Percentiles rank a stretch among this genome's conserved stretches.
These are phyloP conservation scores for Plestiodon gilberti DNA, from an alignment of 2,113 vertebrate species.

Conservation along the genomic window DNA sequence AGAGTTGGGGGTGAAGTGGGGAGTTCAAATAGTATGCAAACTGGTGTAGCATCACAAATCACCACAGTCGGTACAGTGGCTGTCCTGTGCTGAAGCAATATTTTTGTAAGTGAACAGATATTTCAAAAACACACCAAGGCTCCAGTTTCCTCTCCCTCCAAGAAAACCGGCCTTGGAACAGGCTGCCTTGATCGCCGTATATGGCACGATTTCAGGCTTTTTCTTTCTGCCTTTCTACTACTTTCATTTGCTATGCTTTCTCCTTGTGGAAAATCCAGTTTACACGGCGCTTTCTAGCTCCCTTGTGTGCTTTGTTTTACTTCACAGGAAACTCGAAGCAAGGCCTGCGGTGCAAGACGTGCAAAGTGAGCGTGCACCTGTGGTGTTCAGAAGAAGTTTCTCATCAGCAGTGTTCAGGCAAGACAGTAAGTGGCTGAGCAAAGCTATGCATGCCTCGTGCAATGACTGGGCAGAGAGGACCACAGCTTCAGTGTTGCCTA, in stretches of 20 bases:
- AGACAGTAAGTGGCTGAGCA: slow-evolving; percentile 71
- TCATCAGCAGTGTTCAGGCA: slow-evolving; percentile 86
- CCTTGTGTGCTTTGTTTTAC: not conserved
- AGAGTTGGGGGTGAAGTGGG: no score
- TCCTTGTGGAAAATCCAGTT: not conserved
- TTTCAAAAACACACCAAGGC: not conserved
- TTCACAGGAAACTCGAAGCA: slow-evolving; percentile 90
- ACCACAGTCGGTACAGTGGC: no score
- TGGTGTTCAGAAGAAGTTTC: slow-evolving; percentile 92
- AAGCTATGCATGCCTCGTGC: rapidly evolving
- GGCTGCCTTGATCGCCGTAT: not conserved
- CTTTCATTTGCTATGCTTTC: not conserved
- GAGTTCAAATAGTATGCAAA: no score
- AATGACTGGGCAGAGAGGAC: not conserved
- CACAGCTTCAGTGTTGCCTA: not conserved
- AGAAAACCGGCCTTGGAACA: not conserved
- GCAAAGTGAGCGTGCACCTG: slow-evolving; percentile 90
- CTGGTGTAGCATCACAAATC: no score
- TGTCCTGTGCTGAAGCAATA: not conserved
- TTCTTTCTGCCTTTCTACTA: not conserved
- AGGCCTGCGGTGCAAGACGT: slow-evolving; percentile 88
- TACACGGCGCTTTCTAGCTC: not conserved
- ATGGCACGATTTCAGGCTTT: not conserved
- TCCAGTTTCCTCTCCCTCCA: not conserved
- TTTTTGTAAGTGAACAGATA: not conserved